These are phyloP conservation scores for Xestobium rufovillosum DNA, from an alignment of 2,888 invertebrate genomes.

Conservation along the genomic window DNA sequence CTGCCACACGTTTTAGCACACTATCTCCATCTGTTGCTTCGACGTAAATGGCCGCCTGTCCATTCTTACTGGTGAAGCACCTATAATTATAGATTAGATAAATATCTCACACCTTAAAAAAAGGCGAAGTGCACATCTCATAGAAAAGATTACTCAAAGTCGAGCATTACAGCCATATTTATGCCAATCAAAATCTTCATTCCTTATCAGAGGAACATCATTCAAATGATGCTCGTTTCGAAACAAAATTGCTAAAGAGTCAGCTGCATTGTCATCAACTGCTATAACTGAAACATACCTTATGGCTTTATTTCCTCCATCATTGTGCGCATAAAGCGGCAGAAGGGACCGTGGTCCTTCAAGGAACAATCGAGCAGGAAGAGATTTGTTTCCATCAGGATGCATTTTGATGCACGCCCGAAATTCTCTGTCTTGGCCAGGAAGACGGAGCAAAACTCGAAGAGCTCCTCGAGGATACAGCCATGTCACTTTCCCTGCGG, in stretches of 20 bases:
- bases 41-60: conserved; percentile 60
- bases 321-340: conserved; percentile 52
- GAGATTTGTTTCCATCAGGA: conserved; percentile 34
- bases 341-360: conserved; percentile 55
- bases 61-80: conserved; percentile 58
- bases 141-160: neutral
- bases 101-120: too few species aligned
- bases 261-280: too few species aligned
- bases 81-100: conserved; percentile 32
- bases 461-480: conserved; percentile 67
- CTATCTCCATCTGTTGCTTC: conserved; percentile 49
- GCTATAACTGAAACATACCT: too few species aligned
- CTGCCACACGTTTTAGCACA: conserved; percentile 48
- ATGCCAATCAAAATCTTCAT: too few species aligned
- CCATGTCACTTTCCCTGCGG: conserved; percentile 67
- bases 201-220: conserved; percentile 7
- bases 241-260: too few species aligned
- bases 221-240: too few species aligned
- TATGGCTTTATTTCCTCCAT: conserved; percentile 43
- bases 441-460: conserved; percentile 55
- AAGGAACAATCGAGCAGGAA: conserved; percentile 54
- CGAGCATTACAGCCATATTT: neutral
- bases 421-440: conserved; percentile 54
- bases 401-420: conserved; percentile 59
- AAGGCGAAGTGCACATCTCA: too few species aligned